phyloP scores from a whole-genome alignment of 2,113 vertebrate genomes.

The Uropsilus gracilis region DNA sequence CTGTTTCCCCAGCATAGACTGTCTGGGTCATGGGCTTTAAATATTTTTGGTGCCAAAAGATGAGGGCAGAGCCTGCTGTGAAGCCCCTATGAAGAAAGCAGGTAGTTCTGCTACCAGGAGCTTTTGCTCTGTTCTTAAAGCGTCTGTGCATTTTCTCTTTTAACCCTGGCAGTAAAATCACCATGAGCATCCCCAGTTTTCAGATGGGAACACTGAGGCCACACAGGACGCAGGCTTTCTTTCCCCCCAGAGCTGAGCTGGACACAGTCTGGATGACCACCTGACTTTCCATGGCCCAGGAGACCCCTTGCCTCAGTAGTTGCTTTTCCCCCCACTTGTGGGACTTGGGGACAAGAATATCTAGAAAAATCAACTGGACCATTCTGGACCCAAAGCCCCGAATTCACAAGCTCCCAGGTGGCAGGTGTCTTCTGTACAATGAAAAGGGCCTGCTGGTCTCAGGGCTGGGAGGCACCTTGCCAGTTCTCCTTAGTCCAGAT shows the following conservation, averaged over 20 bases:
- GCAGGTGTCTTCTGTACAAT: not conserved
- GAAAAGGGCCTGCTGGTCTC: not conserved
- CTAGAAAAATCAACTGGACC: not conserved
- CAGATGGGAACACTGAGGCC: not conserved
- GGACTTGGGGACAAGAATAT: not conserved
- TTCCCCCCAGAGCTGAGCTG: not conserved
- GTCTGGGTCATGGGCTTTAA: not conserved
- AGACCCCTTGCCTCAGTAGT: fast-evolving
- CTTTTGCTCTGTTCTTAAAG: not conserved
- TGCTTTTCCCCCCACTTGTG: not conserved
- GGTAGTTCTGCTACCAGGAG: not conserved
- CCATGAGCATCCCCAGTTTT: not conserved
- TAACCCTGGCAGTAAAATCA: not conserved
- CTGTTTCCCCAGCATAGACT: not conserved
- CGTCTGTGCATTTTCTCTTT: fast-evolving
- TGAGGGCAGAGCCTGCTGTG: not conserved
- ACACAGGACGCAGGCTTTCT: not conserved
- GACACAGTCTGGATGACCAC: not conserved
- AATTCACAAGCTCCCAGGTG: not conserved
- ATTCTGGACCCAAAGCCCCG: not conserved
- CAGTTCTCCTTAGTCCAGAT: not conserved
- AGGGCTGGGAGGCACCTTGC: not conserved
- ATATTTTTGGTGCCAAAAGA: not conserved
- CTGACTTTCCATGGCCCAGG: not conserved
- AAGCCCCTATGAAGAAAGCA: too few species aligned